Evolutionary conservation across 2,888 invertebrate genomes (phyloP), one percentile per base, ranked within the genome.

Genomic region (Molanna angustata): DNA sequence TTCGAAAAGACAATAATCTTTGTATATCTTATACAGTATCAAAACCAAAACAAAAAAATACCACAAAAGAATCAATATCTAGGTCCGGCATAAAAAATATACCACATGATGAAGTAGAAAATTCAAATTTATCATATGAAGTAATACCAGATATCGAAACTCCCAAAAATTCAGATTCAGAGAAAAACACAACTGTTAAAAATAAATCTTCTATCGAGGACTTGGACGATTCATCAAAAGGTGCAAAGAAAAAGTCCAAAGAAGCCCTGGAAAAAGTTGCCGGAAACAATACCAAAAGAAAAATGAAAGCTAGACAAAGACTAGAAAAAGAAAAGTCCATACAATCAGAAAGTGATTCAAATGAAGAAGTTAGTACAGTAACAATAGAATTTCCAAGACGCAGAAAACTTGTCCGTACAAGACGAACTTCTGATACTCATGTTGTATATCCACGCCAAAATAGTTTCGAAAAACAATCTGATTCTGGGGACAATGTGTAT

Each of bases 341-440:
- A 49, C 77, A 76, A 21, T 76, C 77, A 19, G 76, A 76, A 54
- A 76, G 69, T 59, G 77, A 77, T 57, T 71, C 75, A 0, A 76
- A 76, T 50, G 72, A 64, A 11, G 76, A 76, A 39, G 70, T 76
- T 0, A 76, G 75, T 61, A 77, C 76, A 1, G 73, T 77, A 1
- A 77, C 77, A 9, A 76, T 77, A 1, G 77, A 77, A 56, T 76
- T 77, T 62, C 77, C 77, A 0, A 69, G 74, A 52, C 65, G 77
- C 63, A 65, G 73, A 40, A 77, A 77, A 45, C 32, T 46, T 1
- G n/a, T 54, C 61, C 67, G 74, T 53, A 72, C 71, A 0, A 65
- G 75, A 41, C 65, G 73, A 47, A 67, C 71, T 1, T 74, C 76
- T 1, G 77, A 77, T 58, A 73, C 69, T 56, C 76, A 67, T 62